A percentile compares a stretch with the other conserved stretches of the same genome.
These are phyloP conservation scores for Pipistrellus pipistrellus DNA, from an alignment of 2,797 vertebrate species.

Conservation along the genomic window DNA sequence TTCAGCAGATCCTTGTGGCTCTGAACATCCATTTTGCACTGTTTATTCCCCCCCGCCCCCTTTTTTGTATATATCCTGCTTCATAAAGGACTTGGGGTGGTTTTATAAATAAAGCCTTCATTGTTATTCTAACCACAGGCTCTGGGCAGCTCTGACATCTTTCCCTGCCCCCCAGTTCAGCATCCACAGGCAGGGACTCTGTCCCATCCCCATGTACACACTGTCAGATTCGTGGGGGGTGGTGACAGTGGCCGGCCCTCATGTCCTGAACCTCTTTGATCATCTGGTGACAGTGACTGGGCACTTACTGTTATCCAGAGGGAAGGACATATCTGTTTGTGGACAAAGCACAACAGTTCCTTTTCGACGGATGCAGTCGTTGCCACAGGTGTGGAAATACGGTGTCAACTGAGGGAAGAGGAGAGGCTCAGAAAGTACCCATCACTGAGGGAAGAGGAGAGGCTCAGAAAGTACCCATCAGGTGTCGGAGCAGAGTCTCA, in stretches of 20 bases:
- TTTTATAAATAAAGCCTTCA: background rate
- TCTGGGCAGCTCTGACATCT: background rate
- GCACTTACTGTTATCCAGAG: conserved; percentile 58
- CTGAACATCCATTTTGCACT: background rate
- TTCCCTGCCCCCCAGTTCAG: background rate
- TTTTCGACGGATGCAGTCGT: conserved; percentile 64
- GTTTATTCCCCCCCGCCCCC: background rate
- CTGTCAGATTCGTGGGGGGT: too few species aligned
- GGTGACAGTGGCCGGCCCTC: background rate
- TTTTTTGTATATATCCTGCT: background rate
- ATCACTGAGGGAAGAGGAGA: conserved; percentile 56
- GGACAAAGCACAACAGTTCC: conserved; percentile 68
- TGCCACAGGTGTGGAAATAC: conserved; percentile 72
- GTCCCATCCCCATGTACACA: background rate
- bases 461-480: background rate
- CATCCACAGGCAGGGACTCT: background rate
- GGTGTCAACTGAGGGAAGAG: conserved; percentile 78
- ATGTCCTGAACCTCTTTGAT: background rate
- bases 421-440: background rate
- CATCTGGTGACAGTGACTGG: background rate
- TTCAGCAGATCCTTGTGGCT: background rate
- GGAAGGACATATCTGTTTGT: background rate
- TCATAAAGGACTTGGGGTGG: background rate
- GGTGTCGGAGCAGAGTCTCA: background rate
- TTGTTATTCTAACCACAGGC: background rate